Base-by-base conservation (phyloP, 2,888 invertebrate species). In the Himalopsyche kuldschensis region DNA sequence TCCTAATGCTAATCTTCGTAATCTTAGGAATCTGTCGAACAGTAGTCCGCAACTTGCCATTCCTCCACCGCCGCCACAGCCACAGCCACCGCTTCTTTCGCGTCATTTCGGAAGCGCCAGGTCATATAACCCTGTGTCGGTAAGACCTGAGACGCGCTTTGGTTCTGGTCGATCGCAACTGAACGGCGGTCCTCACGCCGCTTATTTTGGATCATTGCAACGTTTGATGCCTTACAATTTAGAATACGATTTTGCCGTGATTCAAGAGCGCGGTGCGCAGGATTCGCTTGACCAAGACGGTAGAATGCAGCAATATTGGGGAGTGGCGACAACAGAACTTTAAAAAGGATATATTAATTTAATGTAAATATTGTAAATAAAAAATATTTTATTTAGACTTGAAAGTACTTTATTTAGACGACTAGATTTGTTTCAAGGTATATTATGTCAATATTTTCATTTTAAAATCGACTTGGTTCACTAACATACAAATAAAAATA, bases 231-330 rank as follows among this genome's bases (percentile, higher is more conserved):
- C 96, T 81, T 96, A 96, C 88, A 94, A 94, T 89, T 92, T 96
- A 88, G 96, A 96, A 88, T 96, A 96, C 88, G 96, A 96, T 89
- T 96, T 96, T 89, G 94, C 95, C 55, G 94, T 96, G 32, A 96
- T 96, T 89, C 95, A 96, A 88, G 97, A 97, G 88, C 93, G 96
- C 87, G 92, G 93, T 47, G 92, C 93, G 69, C 92, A 92, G 82
- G 96, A 97, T 88, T 96, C 96, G 0, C 90, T 95, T 86, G 97
- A 97, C 88, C 93, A 96, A 85, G 96, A 97, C 88, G 94, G 94
- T 81, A 93, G 97, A 81, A 96, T 97, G 95, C 95, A 96, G 87
- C 96, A 97, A 88, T 97, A 97, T 90, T 97, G 97, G 97, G 97
- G 96, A 79, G 96, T 97, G 76, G 96, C 97, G 17, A 97, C 97